Base-by-base conservation (phyloP, 2,888 invertebrate genomes). In the Ethmia dodecea region DNA sequence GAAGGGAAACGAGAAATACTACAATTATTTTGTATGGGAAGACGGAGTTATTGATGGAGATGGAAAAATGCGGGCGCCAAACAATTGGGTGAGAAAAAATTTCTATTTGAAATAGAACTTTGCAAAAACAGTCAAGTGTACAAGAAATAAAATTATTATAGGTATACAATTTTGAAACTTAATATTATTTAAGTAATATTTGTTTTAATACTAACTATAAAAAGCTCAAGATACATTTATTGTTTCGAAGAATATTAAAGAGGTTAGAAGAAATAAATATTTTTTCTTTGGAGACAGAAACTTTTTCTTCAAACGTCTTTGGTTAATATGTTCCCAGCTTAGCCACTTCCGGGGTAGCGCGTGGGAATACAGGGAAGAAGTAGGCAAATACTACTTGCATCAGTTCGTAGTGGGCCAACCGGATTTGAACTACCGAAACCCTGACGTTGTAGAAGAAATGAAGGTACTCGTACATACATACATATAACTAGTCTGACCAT, bases 21-120 rank as follows among this genome's bases (percentile, higher is more conserved):
- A 87, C 22, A 89, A 95, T 62, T 95, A 90, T 63, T 95, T 93
- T 56, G 78, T 94, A 26, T 95, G 95, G 95, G 87, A 81, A 42
- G 88, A 92, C 50, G 90, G 91, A 16, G 76, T 73, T 14, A 57
- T 69, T 40, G 76, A 80, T 34, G 76, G 77, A 45, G 73, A 76
- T 48, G 88, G 88, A 20, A 63, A 62, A 2, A 71, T 77, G 36
- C 60, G 76, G 5, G 92, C 92, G 27, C 94, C 94, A 9, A 93
- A 90, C 49, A 93, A 94, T 56, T 94, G 93, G 94, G 90, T 92
- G 31, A 31, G n/a, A n/a, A n/a, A n/a, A n/a, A 13, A 13, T 28
- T 14, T 13, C 20, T 30, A 31, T 14, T 27, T 13, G 5, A 13
- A 27, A 27, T 13, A 6, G 13, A 27, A n/a, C n/a, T n/a, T n/a